Conservation (phyloP, 2,113 vertebrate species). For the Rhipidura dahli region DNA sequence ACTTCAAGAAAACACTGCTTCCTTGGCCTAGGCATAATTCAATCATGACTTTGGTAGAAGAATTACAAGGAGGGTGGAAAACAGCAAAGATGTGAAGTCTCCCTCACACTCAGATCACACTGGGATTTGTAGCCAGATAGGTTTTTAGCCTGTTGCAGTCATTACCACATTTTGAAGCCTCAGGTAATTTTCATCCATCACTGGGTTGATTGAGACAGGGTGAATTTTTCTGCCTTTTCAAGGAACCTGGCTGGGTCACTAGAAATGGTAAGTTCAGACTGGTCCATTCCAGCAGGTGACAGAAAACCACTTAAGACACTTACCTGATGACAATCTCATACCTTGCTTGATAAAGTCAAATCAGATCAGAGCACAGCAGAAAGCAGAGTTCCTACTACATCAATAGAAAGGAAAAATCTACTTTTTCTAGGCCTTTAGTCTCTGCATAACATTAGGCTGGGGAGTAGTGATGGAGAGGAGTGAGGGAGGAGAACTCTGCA, state of each 20-base stretch:
- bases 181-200: background rate
- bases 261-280: background rate
- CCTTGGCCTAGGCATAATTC: background rate
- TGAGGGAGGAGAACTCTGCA: background rate
- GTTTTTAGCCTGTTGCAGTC: background rate
- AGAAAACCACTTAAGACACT: background rate
- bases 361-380: background rate
- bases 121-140: background rate
- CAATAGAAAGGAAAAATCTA: background rate
- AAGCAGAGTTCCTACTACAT: background rate
- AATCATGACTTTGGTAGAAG: background rate
- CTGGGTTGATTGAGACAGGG: background rate
- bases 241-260: background rate
- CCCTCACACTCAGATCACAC: background rate
- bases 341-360: background rate
- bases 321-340: background rate
- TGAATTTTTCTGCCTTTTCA: background rate
- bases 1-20: background rate
- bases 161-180: background rate
- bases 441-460: background rate
- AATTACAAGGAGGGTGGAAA: background rate
- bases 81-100: accelerated
- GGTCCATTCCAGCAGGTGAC: background rate
- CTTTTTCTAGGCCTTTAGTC: background rate
- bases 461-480: background rate